Evolutionary conservation across 92 coral and sea anemone genomes (phyloP).

Genomic region (Epizoanthus ramosus): DNA sequence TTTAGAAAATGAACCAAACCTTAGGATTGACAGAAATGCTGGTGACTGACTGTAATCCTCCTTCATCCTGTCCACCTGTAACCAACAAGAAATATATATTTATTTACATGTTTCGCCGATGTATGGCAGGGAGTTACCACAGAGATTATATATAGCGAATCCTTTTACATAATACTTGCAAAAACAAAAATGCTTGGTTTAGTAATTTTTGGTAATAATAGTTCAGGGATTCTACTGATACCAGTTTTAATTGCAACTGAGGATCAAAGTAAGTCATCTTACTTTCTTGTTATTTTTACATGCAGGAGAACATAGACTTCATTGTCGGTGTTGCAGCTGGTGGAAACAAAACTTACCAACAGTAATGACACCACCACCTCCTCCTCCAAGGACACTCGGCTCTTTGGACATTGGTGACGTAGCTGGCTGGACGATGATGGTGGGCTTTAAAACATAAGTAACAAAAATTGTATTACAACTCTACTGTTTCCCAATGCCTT

Average conservation of each 20-base stretch:
- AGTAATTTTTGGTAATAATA: too few species aligned
- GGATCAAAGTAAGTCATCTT: too few species aligned
- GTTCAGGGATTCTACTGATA: too few species aligned
- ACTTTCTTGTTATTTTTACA: too few species aligned
- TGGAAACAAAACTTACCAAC: conserved; percentile 43
- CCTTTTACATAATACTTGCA: not conserved
- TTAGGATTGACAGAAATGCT: conserved; percentile 77
- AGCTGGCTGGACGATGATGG: conserved; percentile 16
- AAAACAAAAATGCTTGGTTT: not conserved
- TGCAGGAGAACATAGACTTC: too few species aligned
- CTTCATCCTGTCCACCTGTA: conserved; percentile 60
- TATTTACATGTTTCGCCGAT: too few species aligned
- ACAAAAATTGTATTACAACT: too few species aligned
- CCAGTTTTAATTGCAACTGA: too few species aligned
- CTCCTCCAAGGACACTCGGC: conserved; percentile 28
- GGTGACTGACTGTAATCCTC: conserved; percentile 54
- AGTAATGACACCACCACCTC: conserved; percentile 52
- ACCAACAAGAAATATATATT: not conserved
- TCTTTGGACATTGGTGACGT: not conserved
- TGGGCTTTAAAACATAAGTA: conserved; percentile 6
- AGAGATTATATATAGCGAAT: too few species aligned
- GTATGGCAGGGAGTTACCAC: too few species aligned
- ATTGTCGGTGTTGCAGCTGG: too few species aligned
- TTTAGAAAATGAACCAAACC: conserved; percentile 41
- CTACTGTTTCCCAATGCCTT: too few species aligned